Conservation (phyloP, 1,140 invertebrate species). For the Eurosta solidaginis region DNA sequence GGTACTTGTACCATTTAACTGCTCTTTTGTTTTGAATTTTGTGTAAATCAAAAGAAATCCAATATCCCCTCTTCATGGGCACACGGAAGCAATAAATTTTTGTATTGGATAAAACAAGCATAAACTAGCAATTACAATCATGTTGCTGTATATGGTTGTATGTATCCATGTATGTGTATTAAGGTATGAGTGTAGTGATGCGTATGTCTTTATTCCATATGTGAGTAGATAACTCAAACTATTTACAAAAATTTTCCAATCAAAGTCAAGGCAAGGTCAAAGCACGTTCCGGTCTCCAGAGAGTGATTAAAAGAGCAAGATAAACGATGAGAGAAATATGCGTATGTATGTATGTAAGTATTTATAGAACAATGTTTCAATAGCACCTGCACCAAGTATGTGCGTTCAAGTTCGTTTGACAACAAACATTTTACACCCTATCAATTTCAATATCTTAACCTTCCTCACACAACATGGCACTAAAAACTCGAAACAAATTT, state of each 20-base stretch:
- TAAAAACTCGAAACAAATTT: too few species aligned
- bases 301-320: background rate
- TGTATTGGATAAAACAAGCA: background rate
- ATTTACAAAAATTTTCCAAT: background rate
- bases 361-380: background rate
- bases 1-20: background rate
- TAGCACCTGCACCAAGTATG: background rate
- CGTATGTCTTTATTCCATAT: too few species aligned
- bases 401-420: too few species aligned
- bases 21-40: background rate
- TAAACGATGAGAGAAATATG: background rate
- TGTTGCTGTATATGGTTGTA: background rate
- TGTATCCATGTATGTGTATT: background rate
- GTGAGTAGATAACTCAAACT: too few species aligned
- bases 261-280: slow-evolving; percentile 5
- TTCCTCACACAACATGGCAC: too few species aligned
- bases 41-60: slow-evolving; percentile 12
- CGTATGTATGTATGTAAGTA: background rate
- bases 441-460: too few species aligned
- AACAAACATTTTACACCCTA: too few species aligned
- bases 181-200: background rate
- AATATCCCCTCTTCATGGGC: background rate
- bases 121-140: background rate
- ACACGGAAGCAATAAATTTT: slow-evolving; percentile 1
- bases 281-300: background rate